Evolutionary conservation across 2,888 invertebrate species (phyloP).

Genomic region (Sceliomorpha sp.): DNA sequence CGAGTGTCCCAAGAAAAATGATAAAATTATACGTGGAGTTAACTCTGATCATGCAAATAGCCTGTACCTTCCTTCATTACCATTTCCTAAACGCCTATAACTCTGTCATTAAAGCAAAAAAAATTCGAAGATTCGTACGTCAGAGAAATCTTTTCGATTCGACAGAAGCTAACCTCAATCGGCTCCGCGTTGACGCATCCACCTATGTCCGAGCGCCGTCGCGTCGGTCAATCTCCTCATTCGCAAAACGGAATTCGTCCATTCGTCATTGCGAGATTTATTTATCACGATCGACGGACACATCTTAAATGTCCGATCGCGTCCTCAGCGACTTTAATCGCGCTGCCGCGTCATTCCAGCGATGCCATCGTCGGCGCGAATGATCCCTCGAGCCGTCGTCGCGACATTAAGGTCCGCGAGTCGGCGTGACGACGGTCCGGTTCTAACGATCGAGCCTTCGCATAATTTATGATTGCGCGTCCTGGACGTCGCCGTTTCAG

Average conservation of each 20-base stretch:
- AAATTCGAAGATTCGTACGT: too few species aligned
- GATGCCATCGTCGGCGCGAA: slow-evolving; percentile 46
- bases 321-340: slow-evolving; percentile 17
- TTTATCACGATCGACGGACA: slow-evolving; percentile 22
- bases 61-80: too few species aligned
- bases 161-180: slow-evolving; percentile 1
- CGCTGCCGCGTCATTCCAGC: slow-evolving; percentile 18
- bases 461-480: slow-evolving; percentile 23
- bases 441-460: slow-evolving; percentile 9
- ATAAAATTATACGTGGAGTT: too few species aligned
- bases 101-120: too few species aligned
- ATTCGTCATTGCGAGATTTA: slow-evolving; percentile 31
- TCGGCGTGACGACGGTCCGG: slow-evolving; percentile 4
- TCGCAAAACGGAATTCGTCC: slow-evolving; percentile 23
- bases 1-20: too few species aligned
- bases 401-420: slow-evolving; percentile 3
- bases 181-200: not conserved
- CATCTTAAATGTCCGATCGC: slow-evolving; percentile 13
- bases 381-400: slow-evolving; percentile 29
- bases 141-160: not conserved
- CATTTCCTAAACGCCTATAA: too few species aligned
- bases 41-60: too few species aligned
- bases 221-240: not conserved
- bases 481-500: slow-evolving; percentile 28
- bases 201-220: not conserved